Percentiles rank a stretch among this genome's conserved stretches.
Conservation (phyloP, 2,888 invertebrate genomes). For the Strigamia maritima region DNA sequence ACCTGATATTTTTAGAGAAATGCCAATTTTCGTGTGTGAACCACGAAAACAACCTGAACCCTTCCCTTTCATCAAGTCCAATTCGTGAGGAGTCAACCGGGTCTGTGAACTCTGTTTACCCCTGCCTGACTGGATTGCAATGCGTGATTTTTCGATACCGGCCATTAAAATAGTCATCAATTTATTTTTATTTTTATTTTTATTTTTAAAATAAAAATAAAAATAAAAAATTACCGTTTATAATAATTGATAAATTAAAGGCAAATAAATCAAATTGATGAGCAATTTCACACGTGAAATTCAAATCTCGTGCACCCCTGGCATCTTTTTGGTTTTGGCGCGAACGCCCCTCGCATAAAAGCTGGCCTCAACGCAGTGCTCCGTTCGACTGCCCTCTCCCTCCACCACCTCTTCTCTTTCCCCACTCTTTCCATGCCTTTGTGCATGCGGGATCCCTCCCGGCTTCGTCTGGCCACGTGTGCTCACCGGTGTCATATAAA, state of each 20-base stretch:
- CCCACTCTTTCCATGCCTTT: constrained; percentile 8
- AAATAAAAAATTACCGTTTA: not conserved
- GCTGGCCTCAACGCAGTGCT: not conserved
- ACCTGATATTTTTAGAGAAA: not conserved
- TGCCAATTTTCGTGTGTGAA: not conserved
- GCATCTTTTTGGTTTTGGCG: constrained; percentile 15
- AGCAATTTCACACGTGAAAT: constrained; percentile 10
- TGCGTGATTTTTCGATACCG: constrained; percentile 3
- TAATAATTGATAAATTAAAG: not conserved
- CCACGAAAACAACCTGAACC: constrained; percentile 31
- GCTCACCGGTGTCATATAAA: constrained; percentile 39
- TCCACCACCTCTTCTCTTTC: not conserved
- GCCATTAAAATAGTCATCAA: constrained; percentile 2
- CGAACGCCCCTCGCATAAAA: constrained; percentile 5
- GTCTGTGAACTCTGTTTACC: constrained; percentile 30
- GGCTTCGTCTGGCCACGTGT: constrained; percentile 37
- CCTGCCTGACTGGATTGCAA: constrained; percentile 9
- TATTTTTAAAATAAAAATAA: not conserved
- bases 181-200: not conserved
- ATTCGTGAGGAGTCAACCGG: constrained; percentile 34
- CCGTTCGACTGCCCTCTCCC: too few species aligned
- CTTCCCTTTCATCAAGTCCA: constrained; percentile 19
- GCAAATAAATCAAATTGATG: constrained; percentile 7
- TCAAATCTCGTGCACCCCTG: constrained; percentile 1
- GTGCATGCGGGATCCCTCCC: constrained; percentile 8